These are phyloP conservation scores for Drosophila sordidula DNA, from an alignment of 2,888 invertebrate genomes.

Conservation along the genomic window DNA sequence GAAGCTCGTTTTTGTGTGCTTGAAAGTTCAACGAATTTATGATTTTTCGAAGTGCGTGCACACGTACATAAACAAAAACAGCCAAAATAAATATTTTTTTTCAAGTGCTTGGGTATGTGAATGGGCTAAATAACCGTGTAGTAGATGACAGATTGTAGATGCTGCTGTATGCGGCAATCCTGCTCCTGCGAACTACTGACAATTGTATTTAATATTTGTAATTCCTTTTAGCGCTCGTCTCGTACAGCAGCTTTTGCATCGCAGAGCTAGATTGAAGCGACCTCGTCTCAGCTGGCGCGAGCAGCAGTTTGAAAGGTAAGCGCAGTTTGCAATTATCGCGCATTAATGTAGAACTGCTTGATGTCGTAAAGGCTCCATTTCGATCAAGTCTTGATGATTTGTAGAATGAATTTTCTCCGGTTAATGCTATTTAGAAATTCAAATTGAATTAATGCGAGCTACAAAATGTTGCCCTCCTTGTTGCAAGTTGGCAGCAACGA, in stretches of 20 bases:
- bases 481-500: background rate
- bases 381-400: constrained; percentile 23
- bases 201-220: constrained; percentile 38
- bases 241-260: constrained; percentile 8
- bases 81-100: constrained; percentile 34
- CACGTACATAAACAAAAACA: constrained; percentile 32
- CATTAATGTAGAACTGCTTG: background rate
- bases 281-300: constrained; percentile 4
- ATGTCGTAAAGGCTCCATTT: constrained; percentile 1
- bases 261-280: constrained; percentile 6
- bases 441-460: constrained; percentile 31
- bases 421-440: constrained; percentile 30
- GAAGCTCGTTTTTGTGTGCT: background rate
- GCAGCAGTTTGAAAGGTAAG: constrained; percentile 32
- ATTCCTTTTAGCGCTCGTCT: constrained; percentile 34
- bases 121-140: constrained; percentile 10
- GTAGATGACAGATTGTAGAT: background rate
- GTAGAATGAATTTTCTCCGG: background rate
- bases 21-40: constrained; percentile 43
- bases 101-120: constrained; percentile 43
- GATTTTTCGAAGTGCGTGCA: constrained; percentile 36
- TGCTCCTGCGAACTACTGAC: constrained; percentile 6
- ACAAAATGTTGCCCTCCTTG: too few relatives aligned
- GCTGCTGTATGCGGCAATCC: constrained; percentile 2
- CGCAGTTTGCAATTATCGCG: background rate